Evolutionary conservation across 2,888 invertebrate genomes (phyloP), one percentile per base, ranked within the genome.

Genomic region (Acleris laterana): DNA sequence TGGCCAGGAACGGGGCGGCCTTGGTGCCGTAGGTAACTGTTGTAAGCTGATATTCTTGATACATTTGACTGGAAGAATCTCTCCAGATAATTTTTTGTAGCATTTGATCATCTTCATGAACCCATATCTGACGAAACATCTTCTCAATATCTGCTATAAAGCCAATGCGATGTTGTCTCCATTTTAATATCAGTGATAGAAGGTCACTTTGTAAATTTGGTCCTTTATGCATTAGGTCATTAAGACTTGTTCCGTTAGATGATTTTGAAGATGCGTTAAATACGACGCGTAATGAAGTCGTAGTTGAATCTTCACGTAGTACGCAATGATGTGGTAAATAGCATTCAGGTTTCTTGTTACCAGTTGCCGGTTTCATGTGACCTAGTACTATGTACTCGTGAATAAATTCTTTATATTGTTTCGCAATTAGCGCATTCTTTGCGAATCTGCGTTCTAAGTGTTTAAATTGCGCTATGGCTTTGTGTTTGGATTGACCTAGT

Each of bases 381-480:
- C 70, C 68, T 16, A 67, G 49, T 22, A 42, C 6, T 32, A 46
- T 3, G 55, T 67, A 71, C 51, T 74, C 71, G 13, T 59, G 32
- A 3, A 72, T 69, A 65, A 71, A 71, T 49, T 7, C 4, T 58
- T 68, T 69, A 56, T 71, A 73, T 46, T 62, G 58, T 68, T 53
- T 46, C 25, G 49, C 49, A 49, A 70, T 44, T 28, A 61, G 22
- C 28, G 28, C 20, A 22, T 70, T 50, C 25, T 52, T 68, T 66
- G 17, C 51, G 19, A 70, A 59, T 50, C 65, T 70, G 13, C 25
- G 50, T 52, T 72, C 72, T 19, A 71, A 62, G 25, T 64, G 63
- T 22, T 19, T 19, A 63, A 74, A 75, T 58, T 75, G 75, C 2
- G 74, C 72, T 7, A 71, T 57, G 5, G 72, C 71, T 44, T 52